phyloP scores from a whole-genome alignment of 2,888 invertebrate species.

The Archips xylosteana region DNA sequence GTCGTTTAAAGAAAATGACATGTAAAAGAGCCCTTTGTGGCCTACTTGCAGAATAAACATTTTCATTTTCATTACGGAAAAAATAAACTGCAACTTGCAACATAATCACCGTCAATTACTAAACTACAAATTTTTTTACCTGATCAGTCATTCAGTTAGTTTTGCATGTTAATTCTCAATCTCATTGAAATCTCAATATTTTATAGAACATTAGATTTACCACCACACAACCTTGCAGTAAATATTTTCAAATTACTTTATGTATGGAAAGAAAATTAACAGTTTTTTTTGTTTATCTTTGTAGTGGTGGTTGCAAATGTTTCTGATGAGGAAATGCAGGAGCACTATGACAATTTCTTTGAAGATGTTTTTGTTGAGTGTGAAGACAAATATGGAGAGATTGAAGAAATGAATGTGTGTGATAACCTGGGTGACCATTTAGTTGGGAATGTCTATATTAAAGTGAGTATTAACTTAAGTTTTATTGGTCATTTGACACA shows the following conservation, averaged over 20 bases:
- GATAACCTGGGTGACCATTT: constrained; percentile 99
- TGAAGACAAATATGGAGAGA: constrained; percentile 99
- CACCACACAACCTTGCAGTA: too few species aligned
- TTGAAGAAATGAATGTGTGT: constrained; percentile 99
- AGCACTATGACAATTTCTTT: constrained; percentile 99
- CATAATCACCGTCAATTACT: too few species aligned
- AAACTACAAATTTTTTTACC: too few species aligned
- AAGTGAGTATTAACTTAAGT: constrained; percentile 85
- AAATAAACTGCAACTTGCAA: too few species aligned
- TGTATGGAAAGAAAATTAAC: not conserved
- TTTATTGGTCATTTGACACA: not conserved
- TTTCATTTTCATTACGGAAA: too few species aligned
- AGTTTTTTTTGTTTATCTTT: constrained; percentile 52
- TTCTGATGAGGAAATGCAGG: constrained; percentile 99
- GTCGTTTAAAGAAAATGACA: too few species aligned
- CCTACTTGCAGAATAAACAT: too few species aligned
- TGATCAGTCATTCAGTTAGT: too few species aligned
- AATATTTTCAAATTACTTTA: not conserved
- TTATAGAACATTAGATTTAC: too few species aligned
- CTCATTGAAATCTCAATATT: too few species aligned
- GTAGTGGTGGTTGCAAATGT: constrained; percentile 96
- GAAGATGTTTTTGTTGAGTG: constrained; percentile 99
- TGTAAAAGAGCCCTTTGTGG: too few species aligned
- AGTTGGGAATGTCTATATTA: constrained; percentile 99
- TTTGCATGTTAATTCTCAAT: too few species aligned